Evolutionary conservation across 2,113 vertebrate genomes (phyloP).

Genomic region (Theropithecus gelada): DNA sequence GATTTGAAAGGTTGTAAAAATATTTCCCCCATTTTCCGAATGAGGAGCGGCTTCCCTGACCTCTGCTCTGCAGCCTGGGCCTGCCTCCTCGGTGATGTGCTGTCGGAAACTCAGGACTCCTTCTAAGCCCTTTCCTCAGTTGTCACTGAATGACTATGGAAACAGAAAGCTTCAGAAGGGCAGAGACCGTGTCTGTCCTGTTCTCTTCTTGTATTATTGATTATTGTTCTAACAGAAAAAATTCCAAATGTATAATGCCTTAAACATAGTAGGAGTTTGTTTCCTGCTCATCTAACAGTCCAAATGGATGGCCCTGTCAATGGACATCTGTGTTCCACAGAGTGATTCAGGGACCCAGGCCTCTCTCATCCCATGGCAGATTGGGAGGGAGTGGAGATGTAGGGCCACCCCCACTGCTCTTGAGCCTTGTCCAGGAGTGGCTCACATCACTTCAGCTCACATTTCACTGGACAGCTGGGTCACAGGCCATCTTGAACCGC

Average conservation of each 20-base stretch:
- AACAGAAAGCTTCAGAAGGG: not conserved
- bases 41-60: not conserved
- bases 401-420: not conserved
- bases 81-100: rapidly evolving
- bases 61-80: not conserved
- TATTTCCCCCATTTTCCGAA: not conserved
- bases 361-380: not conserved
- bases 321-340: not conserved
- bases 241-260: rapidly evolving
- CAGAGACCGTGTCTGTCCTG: not conserved
- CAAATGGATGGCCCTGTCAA: not conserved
- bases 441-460: not conserved
- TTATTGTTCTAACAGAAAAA: not conserved
- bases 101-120: not conserved
- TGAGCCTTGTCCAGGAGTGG: not conserved
- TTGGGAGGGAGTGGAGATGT: too few species aligned
- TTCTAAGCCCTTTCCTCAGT: not conserved
- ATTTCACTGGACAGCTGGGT: rapidly evolving
- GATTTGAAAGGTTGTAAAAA: not conserved
- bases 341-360: not conserved
- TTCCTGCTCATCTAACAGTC: not conserved
- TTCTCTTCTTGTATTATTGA: not conserved
- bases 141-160: rapidly evolving
- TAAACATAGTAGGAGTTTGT: not conserved
- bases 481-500: not conserved